These are phyloP conservation scores for Pediacus dermestoides DNA, from an alignment of 2,888 invertebrate genomes.

Conservation along the genomic window DNA sequence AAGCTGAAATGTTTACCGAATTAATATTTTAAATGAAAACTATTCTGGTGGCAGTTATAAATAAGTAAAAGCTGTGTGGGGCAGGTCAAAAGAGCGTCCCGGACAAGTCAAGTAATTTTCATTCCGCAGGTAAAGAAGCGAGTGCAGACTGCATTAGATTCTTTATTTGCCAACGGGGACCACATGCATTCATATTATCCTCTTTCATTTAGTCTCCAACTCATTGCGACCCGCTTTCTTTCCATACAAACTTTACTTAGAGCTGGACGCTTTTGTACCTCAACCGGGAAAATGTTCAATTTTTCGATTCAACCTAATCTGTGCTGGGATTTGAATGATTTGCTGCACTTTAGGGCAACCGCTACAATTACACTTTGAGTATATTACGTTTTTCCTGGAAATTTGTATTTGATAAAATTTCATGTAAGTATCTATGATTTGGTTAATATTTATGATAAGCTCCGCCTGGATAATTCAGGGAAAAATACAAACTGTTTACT, in stretches of 20 bases:
- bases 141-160: conserved; percentile 38
- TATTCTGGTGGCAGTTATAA: too few species aligned
- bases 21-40: too few species aligned
- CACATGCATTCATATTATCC: conserved; percentile 43
- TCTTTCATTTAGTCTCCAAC: conserved; percentile 35
- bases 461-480: too few species aligned
- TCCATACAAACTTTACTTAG: conserved; percentile 20
- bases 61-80: too few species aligned
- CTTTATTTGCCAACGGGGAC: conserved; percentile 40
- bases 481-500: conserved; percentile 13
- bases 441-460: too few species aligned
- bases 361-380: too few species aligned
- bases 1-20: too few species aligned
- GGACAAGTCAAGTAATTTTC: conserved; percentile 27
- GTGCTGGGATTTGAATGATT: conserved; percentile 25
- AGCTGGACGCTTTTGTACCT: conserved; percentile 14
- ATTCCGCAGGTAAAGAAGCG: conserved; percentile 30
- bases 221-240: conserved; percentile 19
- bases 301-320: conserved; percentile 32
- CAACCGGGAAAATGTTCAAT: conserved; percentile 22
- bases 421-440: too few species aligned
- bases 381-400: too few species aligned
- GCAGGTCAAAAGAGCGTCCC: conserved; percentile 2
- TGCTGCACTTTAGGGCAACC: conserved; percentile 18
- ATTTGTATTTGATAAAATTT: too few species aligned